Evolutionary conservation across 2,888 invertebrate genomes (phyloP).

Genomic region (Troides aeacus): DNA sequence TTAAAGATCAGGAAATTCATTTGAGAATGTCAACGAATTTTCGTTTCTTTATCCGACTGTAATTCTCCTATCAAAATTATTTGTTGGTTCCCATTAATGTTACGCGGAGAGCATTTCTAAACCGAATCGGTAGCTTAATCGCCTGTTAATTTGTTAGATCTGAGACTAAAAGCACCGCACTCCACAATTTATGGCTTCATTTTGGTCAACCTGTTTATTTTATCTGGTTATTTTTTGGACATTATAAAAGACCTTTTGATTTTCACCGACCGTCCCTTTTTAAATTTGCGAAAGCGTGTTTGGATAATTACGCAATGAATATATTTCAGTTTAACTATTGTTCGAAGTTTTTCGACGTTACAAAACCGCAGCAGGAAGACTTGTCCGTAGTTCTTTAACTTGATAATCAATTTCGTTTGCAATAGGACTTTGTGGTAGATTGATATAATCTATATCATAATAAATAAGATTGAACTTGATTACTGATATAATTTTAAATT

Average conservation of each 20-base stretch:
- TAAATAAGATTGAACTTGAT: too few species aligned
- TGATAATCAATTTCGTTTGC: too few species aligned
- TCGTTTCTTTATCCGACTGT: constrained; percentile 38
- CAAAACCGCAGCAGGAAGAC: too few species aligned
- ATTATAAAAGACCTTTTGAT: constrained; percentile 40
- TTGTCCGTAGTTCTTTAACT: too few species aligned
- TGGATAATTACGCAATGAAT: constrained; percentile 51
- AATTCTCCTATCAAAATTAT: constrained; percentile 57
- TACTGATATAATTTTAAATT: too few species aligned
- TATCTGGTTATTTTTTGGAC: constrained; percentile 49
- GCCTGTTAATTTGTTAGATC: constrained; percentile 76
- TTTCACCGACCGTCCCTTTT: constrained; percentile 43
- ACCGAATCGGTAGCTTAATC: constrained; percentile 77
- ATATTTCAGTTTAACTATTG: not conserved
- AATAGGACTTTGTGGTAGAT: too few species aligned
- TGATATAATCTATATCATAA: too few species aligned
- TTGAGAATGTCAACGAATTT: too few species aligned
- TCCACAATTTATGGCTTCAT: constrained; percentile 74
- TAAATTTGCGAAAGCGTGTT: constrained; percentile 40
- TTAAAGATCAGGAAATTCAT: too few species aligned
- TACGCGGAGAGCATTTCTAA: constrained; percentile 57
- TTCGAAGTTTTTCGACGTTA: too few species aligned
- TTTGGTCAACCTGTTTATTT: constrained; percentile 63
- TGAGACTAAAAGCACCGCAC: constrained; percentile 70
- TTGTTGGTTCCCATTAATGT: constrained; percentile 68